Evolutionary conservation across 2,113 vertebrate genomes (phyloP).

Genomic region (Clarias gariepinus): DNA sequence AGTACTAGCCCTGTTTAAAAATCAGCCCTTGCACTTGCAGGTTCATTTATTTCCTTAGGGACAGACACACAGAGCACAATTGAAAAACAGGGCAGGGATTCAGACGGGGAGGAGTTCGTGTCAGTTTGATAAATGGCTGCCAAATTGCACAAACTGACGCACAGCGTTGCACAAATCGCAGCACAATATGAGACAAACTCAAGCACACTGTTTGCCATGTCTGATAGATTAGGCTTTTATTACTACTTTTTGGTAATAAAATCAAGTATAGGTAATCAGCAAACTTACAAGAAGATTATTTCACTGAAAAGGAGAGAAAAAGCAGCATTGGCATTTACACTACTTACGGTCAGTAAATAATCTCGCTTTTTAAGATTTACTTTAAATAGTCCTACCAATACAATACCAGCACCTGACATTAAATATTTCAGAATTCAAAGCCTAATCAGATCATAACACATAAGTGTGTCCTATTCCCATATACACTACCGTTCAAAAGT

Average conservation of each 20-base stretch:
- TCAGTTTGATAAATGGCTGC: conserved; percentile 26
- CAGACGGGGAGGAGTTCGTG: conserved; percentile 24
- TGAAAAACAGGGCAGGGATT: conserved; percentile 15
- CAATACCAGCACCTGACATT: too few species aligned
- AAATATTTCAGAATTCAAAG: neutral
- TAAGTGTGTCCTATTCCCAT: neutral
- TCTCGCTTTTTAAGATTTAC: too few species aligned
- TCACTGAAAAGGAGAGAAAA: neutral
- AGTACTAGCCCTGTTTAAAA: neutral
- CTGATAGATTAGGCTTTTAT: conserved; percentile 4
- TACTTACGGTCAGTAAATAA: neutral
- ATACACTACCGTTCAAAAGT: too few species aligned
- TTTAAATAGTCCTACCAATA: neutral
- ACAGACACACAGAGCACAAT: conserved; percentile 4
- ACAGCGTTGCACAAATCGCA: neutral
- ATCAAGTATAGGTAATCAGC: neutral
- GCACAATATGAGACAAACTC: neutral
- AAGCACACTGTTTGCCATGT: neutral
- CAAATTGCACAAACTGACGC: neutral
- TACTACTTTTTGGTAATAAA: neutral
- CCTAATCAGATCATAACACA: neutral
- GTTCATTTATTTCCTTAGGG: neutral
- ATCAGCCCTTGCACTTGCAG: neutral
- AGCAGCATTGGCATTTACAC: neutral
- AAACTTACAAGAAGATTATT: neutral